These are phyloP conservation scores for Caerostris extrusa DNA, from an alignment of 1,140 invertebrate genomes.

Conservation along the genomic window DNA sequence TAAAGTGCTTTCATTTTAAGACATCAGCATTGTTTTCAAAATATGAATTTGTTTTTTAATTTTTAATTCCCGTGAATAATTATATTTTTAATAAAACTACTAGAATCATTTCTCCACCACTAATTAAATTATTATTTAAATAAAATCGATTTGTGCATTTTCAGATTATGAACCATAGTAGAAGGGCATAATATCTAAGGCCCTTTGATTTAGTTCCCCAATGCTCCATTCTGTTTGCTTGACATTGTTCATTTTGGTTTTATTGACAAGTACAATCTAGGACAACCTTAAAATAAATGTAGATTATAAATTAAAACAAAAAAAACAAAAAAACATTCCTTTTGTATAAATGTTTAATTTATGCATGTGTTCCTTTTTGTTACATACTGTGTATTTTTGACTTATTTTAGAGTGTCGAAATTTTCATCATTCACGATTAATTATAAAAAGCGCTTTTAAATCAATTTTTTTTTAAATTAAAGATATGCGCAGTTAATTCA, in stretches of 20 bases:
- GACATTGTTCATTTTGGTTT: conserved; percentile 22
- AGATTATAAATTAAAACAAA: background rate
- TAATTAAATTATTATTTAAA: too few relatives aligned
- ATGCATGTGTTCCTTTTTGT: background rate
- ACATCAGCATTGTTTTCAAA: too few relatives aligned
- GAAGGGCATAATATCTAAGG: too few relatives aligned
- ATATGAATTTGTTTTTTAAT: too few relatives aligned
- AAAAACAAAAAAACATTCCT: background rate
- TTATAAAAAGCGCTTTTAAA: background rate
- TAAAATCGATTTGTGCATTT: too few relatives aligned
- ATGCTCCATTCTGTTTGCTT: background rate
- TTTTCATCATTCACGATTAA: background rate
- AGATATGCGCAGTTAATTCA: too few relatives aligned
- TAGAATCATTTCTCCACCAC: too few relatives aligned
- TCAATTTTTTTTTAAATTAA: background rate
- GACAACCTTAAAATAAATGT: background rate
- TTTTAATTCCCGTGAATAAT: too few relatives aligned
- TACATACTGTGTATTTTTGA: background rate
- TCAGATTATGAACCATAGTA: too few relatives aligned
- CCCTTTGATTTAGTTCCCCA: too few relatives aligned
- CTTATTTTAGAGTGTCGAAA: background rate
- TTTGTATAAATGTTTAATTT: background rate
- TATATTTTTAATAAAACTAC: too few relatives aligned
- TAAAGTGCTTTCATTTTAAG: too few relatives aligned
- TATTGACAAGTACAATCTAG: background rate